phyloP scores from a whole-genome alignment of 2,113 vertebrate genomes.

The Grallaria varia region DNA sequence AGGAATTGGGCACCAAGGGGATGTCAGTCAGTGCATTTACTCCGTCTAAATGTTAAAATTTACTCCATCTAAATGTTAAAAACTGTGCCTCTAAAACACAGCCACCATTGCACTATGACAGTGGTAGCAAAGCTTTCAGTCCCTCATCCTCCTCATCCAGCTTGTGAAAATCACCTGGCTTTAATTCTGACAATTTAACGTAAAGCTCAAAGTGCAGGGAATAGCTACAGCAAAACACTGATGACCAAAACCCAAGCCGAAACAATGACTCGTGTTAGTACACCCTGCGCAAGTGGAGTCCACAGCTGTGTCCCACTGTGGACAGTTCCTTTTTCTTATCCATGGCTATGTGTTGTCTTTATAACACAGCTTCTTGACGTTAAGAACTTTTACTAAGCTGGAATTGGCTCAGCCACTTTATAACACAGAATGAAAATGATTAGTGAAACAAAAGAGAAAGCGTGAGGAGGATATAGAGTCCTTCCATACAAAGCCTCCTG shows the following conservation, averaged over 20 bases:
- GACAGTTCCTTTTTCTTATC: background rate
- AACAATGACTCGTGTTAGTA: background rate
- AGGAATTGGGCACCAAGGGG: background rate
- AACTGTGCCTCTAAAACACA: background rate
- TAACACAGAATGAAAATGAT: background rate
- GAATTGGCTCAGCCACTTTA: background rate
- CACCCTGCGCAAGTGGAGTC: fast-evolving
- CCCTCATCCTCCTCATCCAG: background rate
- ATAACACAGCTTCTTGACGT: background rate
- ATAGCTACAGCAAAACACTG: slow-evolving; percentile 37
- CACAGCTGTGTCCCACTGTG: fast-evolving
- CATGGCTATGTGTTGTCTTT: background rate
- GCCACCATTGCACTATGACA: background rate
- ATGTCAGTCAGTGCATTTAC: background rate
- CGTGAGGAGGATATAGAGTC: background rate
- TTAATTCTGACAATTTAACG: background rate
- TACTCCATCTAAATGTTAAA: background rate
- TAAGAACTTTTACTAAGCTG: slow-evolving; percentile 10
- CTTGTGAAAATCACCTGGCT: background rate
- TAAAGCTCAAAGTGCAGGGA: background rate
- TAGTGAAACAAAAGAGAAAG: slow-evolving; percentile 2
- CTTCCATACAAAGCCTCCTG: background rate
- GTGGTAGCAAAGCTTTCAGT: background rate
- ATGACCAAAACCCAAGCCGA: background rate
- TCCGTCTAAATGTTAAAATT: background rate